Conservation (phyloP, 2,888 invertebrate species). For the Lasioglossum vierecki region DNA sequence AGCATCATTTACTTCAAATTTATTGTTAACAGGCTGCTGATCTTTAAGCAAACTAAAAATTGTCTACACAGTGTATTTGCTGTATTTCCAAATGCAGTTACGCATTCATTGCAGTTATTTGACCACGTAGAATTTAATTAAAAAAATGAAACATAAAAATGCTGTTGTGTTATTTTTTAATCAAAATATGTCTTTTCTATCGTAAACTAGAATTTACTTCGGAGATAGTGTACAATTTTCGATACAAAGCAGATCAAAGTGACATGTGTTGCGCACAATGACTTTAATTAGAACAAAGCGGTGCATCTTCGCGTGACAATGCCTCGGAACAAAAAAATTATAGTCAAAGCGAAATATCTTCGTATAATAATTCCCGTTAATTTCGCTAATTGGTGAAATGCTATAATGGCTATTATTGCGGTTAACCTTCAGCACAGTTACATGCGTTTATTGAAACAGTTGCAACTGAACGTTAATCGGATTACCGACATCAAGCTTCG, state of each 20-base stretch:
- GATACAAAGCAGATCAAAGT: background rate
- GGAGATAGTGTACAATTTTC: background rate
- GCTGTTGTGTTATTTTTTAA: background rate
- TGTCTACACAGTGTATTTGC: no score
- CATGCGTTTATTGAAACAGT: slow-evolving; percentile 18
- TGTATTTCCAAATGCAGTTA: no score
- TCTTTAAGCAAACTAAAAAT: no score
- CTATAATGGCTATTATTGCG: slow-evolving; percentile 6
- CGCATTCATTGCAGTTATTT: no score
- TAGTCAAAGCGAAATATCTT: background rate
- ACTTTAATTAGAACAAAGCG: background rate
- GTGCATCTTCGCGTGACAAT: background rate
- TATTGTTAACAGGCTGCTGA: no score
- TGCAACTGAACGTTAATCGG: slow-evolving; percentile 7
- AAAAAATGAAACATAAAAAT: no score
- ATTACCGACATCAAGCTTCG: background rate
- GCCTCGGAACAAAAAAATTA: background rate
- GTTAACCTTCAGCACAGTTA: slow-evolving; percentile 2
- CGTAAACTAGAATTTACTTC: background rate
- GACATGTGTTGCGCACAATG: background rate
- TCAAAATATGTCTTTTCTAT: background rate
- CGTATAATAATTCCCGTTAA: slow-evolving; percentile 17
- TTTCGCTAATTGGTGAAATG: slow-evolving; percentile 38
- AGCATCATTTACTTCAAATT: background rate
- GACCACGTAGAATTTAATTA: no score